Evolutionary conservation across 2,888 invertebrate genomes (phyloP), one percentile per base, ranked within the genome.

Genomic region (Mantis religiosa): DNA sequence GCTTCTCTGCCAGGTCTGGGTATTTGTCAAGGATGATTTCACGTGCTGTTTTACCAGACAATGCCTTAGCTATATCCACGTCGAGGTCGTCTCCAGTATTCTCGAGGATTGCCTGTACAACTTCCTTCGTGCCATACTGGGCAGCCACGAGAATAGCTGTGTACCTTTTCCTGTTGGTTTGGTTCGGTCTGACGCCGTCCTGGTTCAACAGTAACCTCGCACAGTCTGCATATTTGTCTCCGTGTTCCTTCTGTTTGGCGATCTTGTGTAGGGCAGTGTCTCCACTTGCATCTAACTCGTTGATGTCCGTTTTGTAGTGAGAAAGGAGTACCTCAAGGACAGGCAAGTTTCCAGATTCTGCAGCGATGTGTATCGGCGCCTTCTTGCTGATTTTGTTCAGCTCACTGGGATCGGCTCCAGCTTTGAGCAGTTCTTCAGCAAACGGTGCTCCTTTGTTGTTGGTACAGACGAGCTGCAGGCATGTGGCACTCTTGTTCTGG

Each of bases 311-410:
- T 89, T 93, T 41, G 34, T 81, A 88, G 82, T n/a, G 84, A 85
- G 27, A 93, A 41, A 95, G 91, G 27, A 96, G 92, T 0, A 92
- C 92, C 90, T 93, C 92, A 84, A 96, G 91, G 14, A 94, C 94
- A 83, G 94, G 93, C 7, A 93, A 92, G 90, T 94, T 94, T 28
- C 94, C 94, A 86, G 93, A 93, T 91, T 95, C 94, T 0, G 95
- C 94, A 4, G 96, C 96, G 90, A 95, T 95, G 92, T 96, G 96
- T 90, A 96, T 93, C 0, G 96, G 95, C n/a, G 95, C 95, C 90
- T 94, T 94, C 27, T 94, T 93, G 88, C 95, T 94, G 3, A 93
- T 93, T 90, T 93, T 93, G 92, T 95, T 95, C 0, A 95, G 91
- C 91, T 93, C 94, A 91, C 95, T 95, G 0, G 95, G 94, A 92